A percentile compares a stretch with the other conserved stretches of the same genome.
Conservation (phyloP, 2,888 invertebrate genomes). For the Cyrtodaria siliqua region DNA sequence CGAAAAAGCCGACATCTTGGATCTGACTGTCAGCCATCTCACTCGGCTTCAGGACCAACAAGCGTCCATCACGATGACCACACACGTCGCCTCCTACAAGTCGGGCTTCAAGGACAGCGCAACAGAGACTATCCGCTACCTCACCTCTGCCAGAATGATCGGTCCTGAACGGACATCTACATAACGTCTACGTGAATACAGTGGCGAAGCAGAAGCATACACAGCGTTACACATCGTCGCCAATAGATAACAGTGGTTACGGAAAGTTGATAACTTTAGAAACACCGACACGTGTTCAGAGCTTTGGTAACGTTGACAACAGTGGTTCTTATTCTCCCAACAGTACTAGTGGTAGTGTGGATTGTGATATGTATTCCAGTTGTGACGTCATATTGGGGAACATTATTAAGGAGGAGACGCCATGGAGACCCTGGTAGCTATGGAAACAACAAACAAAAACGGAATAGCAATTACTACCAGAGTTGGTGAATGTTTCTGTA, state of each 20-base stretch:
- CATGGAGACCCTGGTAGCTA: conserved; percentile 35
- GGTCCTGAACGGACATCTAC: conserved; percentile 16
- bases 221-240: no score
- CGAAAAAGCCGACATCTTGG: conserved; percentile 39
- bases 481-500: no score
- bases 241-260: no score
- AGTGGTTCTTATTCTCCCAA: no score
- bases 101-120: conserved; percentile 25
- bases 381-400: conserved; percentile 12
- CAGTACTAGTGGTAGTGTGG: no score
- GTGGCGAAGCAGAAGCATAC: no score
- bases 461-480: no score
- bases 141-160: background rate
- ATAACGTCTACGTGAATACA: conserved; percentile 6
- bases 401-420: conserved; percentile 20
- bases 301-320: no score
- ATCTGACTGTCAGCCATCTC: conserved; percentile 27
- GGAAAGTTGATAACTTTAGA: no score
- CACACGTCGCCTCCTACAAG: conserved; percentile 13
- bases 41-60: conserved; percentile 12
- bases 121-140: conserved; percentile 15
- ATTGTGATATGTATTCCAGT: background rate
- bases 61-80: background rate
- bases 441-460: no score
- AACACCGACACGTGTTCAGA: no score